Base-by-base conservation (phyloP, 1,140 invertebrate genomes). In the Galleria mellonella region DNA sequence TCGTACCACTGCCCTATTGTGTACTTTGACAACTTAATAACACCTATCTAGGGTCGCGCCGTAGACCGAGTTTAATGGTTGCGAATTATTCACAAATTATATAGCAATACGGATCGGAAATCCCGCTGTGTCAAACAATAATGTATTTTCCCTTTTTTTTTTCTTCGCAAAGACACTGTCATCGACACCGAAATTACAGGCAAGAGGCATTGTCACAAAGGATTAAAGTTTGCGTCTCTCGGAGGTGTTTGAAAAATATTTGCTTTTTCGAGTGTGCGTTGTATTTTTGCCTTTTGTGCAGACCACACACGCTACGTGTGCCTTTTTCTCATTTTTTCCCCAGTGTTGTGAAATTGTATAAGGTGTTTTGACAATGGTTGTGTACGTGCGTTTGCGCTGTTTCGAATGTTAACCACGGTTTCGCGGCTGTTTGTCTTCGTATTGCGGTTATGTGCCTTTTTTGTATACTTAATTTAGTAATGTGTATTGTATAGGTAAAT, bases 181-280 rank as follows among this genome's bases (percentile, higher is more conserved):
- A 83, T 66, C 65, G 70, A 77, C 51, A 75, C 65, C 65, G 46
- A 81, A 78, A 75, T 78, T 75, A 78, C 65, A 37, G 48, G 51
- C 57, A 72, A 76, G 62, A 37, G 48, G 51, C 57, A 69, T 69
- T 73, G 72, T 72, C 66, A 72, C 72, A 77, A 74, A 72, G 58
- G 67, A 76, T 73, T 72, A 66, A 23, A 6, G 17, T 23, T 23
- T 58, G 57, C n/a, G 60, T 66, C 52, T 49, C 54, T 44, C 43
- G 52, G 50, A 62, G 62, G 63, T 78, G 72, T 83, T 81, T 83
- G 75, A 75, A 74, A 73, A 77, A 83, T 72, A 71, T 78, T 75
- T 78, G 72, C 65, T 73, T 71, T 76, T 64, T 75, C 53, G 62
- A 78, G 71, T 74, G 69, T 51, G 55, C 51, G 62, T 74, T 67